Percentiles rank a stretch among this genome's conserved stretches.
phyloP scores from a whole-genome alignment of 2,888 invertebrate genomes.

The Nycteola revayana region DNA sequence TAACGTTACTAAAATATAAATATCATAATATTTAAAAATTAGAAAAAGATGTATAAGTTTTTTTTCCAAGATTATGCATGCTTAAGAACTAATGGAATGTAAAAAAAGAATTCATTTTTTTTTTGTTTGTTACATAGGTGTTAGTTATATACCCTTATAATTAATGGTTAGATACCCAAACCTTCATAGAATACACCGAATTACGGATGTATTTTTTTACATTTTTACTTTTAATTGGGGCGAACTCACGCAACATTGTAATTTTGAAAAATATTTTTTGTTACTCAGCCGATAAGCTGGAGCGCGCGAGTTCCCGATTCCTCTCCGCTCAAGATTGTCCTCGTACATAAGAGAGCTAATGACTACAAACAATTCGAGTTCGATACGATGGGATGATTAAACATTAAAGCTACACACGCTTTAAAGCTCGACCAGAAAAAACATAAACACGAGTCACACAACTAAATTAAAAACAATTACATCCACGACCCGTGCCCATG shows the following conservation, averaged over 20 bases:
- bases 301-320: constrained; percentile 2
- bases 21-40: constrained; percentile 30
- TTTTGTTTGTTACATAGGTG: constrained; percentile 48
- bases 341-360: constrained; percentile 59
- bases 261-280: too few species aligned
- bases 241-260: constrained; percentile 10
- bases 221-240: constrained; percentile 20
- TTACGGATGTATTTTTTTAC: constrained; percentile 43
- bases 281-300: too few species aligned
- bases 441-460: background rate
- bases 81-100: constrained; percentile 74
- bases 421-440: constrained; percentile 35
- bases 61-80: constrained; percentile 53
- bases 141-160: constrained; percentile 70
- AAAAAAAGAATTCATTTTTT: constrained; percentile 28
- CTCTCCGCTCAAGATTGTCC: constrained; percentile 25
- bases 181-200: constrained; percentile 60
- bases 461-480: constrained; percentile 13
- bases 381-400: constrained; percentile 68
- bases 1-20: constrained; percentile 29
- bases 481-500: constrained; percentile 23
- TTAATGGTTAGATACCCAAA: constrained; percentile 76
- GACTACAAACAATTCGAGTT: constrained; percentile 64
- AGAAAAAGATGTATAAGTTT: constrained; percentile 40
- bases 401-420: constrained; percentile 65